Evolutionary conservation across 2,888 invertebrate species (phyloP).

Genomic region (Limenitis camilla): DNA sequence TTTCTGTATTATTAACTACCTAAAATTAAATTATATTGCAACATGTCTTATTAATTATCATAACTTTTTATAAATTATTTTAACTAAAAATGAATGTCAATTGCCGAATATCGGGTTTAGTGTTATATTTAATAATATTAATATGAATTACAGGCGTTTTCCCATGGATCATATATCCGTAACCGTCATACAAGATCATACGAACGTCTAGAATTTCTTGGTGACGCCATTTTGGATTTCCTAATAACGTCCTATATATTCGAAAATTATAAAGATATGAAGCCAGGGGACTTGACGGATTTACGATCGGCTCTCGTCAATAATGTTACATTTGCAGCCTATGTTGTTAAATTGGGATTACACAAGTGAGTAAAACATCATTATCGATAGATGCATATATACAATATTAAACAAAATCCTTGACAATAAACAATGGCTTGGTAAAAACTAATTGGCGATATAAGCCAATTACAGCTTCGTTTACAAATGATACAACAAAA

Average conservation of each 20-base stretch:
- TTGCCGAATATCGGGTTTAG: no score
- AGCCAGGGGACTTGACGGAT: slow-evolving; percentile 93
- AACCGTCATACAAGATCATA: slow-evolving; percentile 92
- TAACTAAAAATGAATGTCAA: no score
- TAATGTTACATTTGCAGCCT: slow-evolving; percentile 94
- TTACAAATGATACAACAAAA: no score
- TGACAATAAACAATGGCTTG: no score
- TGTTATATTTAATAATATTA: slow-evolving; percentile 7
- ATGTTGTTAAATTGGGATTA: slow-evolving; percentile 88
- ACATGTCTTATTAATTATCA: no score
- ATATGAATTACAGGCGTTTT: slow-evolving; percentile 79
- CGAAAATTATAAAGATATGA: slow-evolving; percentile 79
- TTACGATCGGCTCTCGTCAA: slow-evolving; percentile 96
- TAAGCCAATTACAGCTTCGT: no score
- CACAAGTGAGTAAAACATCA: slow-evolving; percentile 79
- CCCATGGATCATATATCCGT: slow-evolving; percentile 90
- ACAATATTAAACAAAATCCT: no score
- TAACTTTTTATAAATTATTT: no score
- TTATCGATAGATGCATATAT: no score
- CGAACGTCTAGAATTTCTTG: slow-evolving; percentile 92
- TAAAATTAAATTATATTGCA: no score
- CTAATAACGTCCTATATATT: slow-evolving; percentile 91
- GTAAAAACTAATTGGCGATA: no score
- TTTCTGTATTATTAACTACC: no score
- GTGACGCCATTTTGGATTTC: slow-evolving; percentile 94